Percentiles rank a stretch among this genome's conserved stretches.
phyloP scores from a whole-genome alignment of 2,888 invertebrate genomes.

The Conops quadrifasciatus region DNA sequence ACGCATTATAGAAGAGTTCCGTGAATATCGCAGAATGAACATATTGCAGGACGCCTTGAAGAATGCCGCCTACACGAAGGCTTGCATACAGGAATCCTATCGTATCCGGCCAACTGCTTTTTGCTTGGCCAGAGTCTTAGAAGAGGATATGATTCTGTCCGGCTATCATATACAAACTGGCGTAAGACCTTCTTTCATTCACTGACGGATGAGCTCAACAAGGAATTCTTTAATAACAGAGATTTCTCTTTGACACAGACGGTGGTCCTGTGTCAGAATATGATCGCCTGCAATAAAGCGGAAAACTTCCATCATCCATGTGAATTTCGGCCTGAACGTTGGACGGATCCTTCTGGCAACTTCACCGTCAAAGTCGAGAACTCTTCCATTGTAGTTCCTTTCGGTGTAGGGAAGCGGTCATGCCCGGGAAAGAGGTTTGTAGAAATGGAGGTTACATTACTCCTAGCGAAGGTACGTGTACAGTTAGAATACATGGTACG shows the following conservation, averaged over 20 bases:
- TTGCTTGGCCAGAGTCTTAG: conserved; percentile 79
- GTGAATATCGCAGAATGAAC: conserved; percentile 67
- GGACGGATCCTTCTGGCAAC: conserved; percentile 68
- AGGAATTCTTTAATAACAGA: conserved; percentile 22
- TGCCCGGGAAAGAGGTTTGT: conserved; percentile 88
- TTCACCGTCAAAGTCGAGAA: conserved; percentile 62
- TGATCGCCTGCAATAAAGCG: conserved; percentile 80
- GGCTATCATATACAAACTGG: conserved; percentile 77
- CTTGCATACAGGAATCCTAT: conserved; percentile 81
- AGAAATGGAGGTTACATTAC: conserved; percentile 77
- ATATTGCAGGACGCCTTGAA: conserved; percentile 70
- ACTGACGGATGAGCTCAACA: too few relatives aligned
- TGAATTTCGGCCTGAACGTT: conserved; percentile 80
- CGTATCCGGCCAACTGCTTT: conserved; percentile 76
- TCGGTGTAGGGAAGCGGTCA: conserved; percentile 81
- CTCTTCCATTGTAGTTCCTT: conserved; percentile 78
- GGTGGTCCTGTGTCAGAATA: conserved; percentile 82
- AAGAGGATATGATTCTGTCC: conserved; percentile 75
- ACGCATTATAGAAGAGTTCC: conserved; percentile 73
- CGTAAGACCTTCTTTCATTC: conserved; percentile 66
- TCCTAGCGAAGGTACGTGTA: conserved; percentile 74
- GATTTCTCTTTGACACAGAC: conserved; percentile 66
- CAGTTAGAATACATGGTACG: not conserved
- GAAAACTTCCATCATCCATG: conserved; percentile 77
- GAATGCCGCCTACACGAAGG: conserved; percentile 78